Evolutionary conservation across 2,888 invertebrate species (phyloP), one percentile per base, ranked within the genome.

Genomic region (Blomia tropicalis): DNA sequence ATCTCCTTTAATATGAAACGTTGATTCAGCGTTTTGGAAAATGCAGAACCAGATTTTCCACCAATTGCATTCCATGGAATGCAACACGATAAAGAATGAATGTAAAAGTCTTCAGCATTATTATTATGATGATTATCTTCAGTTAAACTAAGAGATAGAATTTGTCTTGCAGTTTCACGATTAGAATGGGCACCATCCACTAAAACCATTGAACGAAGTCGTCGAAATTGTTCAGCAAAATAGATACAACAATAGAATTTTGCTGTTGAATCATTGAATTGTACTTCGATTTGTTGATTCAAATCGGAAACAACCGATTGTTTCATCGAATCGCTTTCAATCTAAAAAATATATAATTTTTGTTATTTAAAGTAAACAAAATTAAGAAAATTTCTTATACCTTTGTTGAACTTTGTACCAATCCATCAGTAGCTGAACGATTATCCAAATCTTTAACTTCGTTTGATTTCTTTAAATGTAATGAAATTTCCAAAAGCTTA

Each of bases 21-120:
- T 74, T 91, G 92, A 74, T 95, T 89, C 74, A 82, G 80, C 43
- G 91, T 93, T 77, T 95, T 95, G 72, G 88, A 87, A 77, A 98
- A 98, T 32, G 85, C 82, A 5, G 92, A 93, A 0, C 96, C 96
- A 0, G 95, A 95, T 75, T 98, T 98, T 32, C 98, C 98, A 3
- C 96, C 98, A 67, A 85, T 79, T 0, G 96, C 92, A 54, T 86
- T 85, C 93, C 93, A 95, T 61, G 83, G 84, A 41, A 85, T 80
- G 71, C 90, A 90, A 66, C 84, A 79, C 41, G 86, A 82, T 61
- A 93, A 77, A 25, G 91, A 91, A 11, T 90, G 80, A n/a, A 89
- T 82, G 72, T 84, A 87, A 1, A 82, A 83, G 67, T 83, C 82
- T 73, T 81, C 87, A 36, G 82, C 82, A 29, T 2, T 5, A 51